A percentile compares a stretch with the other conserved stretches of the same genome.
Evolutionary conservation across 2,113 vertebrate genomes (phyloP).

Genomic region (Rhagologus leucostigma): DNA sequence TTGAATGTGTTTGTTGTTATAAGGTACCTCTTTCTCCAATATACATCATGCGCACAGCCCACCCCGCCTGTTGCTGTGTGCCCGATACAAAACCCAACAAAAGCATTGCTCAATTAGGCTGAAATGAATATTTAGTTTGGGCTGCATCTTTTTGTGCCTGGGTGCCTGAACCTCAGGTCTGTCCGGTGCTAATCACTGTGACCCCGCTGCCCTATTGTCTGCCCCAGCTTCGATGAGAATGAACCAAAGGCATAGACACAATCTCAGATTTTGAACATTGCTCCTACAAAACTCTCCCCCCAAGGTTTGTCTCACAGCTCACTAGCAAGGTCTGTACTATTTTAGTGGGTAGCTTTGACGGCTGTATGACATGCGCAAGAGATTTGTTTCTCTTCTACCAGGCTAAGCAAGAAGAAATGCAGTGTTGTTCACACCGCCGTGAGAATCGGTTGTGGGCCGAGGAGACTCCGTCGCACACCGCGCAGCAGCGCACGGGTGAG

Average conservation of each 20-base stretch:
- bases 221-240: background rate
- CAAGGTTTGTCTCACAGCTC: background rate
- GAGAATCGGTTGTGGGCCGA: fast-evolving
- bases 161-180: background rate
- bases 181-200: background rate
- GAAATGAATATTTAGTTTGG: background rate
- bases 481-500: background rate
- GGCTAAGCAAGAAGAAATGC: background rate
- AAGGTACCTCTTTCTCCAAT: background rate
- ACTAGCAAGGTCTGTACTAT: background rate
- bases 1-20: background rate
- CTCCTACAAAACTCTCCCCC: background rate
- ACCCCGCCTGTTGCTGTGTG: background rate
- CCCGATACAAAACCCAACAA: fast-evolving
- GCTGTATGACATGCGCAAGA: background rate
- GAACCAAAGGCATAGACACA: background rate
- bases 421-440: fast-evolving
- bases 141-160: background rate
- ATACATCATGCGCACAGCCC: fast-evolving
- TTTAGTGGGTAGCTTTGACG: background rate
- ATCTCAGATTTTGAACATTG: background rate
- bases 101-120: background rate
- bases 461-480: fast-evolving
- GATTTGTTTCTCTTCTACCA: background rate
- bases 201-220: fast-evolving